These are phyloP conservation scores for Condylostylus longicornis DNA, from an alignment of 1,140 invertebrate genomes.

Conservation along the genomic window DNA sequence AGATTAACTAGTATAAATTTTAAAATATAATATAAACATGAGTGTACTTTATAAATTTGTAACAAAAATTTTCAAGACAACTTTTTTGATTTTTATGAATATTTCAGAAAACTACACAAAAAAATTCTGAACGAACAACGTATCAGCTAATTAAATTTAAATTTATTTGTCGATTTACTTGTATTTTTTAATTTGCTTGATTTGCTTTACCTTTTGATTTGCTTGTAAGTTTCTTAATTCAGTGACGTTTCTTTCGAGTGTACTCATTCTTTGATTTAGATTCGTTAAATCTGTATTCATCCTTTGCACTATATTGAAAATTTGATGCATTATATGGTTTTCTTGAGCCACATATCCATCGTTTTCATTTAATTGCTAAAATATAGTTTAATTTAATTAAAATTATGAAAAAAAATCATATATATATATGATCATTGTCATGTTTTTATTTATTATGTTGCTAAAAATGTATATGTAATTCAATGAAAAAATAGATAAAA, in stretches of 20 bases:
- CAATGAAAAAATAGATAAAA: neutral
- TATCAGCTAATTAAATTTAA: too few relatives aligned
- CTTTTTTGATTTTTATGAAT: too few relatives aligned
- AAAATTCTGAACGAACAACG: too few relatives aligned
- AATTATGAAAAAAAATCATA: slow-evolving; percentile 7
- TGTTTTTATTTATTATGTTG: slow-evolving; percentile 8
- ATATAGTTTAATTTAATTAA: slow-evolving; percentile 5
- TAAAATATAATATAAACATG: slow-evolving; percentile 7
- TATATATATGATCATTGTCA: slow-evolving; percentile 11
- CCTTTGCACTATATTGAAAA: slow-evolving; percentile 29
- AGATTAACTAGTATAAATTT: slow-evolving; percentile 13
- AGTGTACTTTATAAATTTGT: slow-evolving; percentile 4
- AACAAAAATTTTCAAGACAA: too few relatives aligned
- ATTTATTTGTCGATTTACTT: too few relatives aligned
- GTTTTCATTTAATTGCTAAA: slow-evolving; percentile 7
- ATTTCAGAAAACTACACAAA: too few relatives aligned
- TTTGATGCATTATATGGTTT: slow-evolving; percentile 24
- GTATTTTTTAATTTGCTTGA: slow-evolving; percentile 7
- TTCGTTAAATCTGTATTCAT: slow-evolving; percentile 33
- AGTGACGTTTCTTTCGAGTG: slow-evolving; percentile 25
- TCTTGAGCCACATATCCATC: slow-evolving; percentile 7
- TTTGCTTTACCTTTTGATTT: slow-evolving; percentile 2
- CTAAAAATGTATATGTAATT: too few relatives aligned
- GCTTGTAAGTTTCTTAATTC: slow-evolving; percentile 11
- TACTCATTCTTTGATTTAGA: slow-evolving; percentile 30